Conservation (phyloP, 2,113 vertebrate genomes). For the Myanophis thanlyinensis region DNA sequence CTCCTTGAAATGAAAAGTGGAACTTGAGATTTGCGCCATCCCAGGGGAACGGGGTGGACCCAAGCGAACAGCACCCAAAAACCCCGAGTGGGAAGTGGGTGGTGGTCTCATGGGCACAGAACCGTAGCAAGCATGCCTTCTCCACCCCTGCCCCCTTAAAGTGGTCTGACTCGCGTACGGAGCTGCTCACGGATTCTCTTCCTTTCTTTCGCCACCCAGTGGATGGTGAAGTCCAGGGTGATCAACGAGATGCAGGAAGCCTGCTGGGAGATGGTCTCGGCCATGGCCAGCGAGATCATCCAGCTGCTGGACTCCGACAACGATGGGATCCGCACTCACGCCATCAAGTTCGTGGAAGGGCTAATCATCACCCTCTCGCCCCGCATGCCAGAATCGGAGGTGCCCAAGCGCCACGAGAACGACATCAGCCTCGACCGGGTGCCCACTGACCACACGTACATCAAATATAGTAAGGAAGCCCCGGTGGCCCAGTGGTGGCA, state of each 20-base stretch:
- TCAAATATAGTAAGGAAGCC: constrained; percentile 80
- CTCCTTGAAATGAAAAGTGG: background rate
- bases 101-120: background rate
- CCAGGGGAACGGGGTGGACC: background rate
- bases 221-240: constrained; percentile 83
- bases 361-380: constrained; percentile 88
- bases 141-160: no score
- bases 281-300: constrained; percentile 90
- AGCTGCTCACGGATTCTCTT: background rate
- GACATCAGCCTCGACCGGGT: constrained; percentile 92
- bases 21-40: background rate
- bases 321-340: constrained; percentile 90
- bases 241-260: constrained; percentile 88
- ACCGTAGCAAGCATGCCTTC: background rate
- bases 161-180: background rate
- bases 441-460: constrained; percentile 86
- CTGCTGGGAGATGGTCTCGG: constrained; percentile 90
- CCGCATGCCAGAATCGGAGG: constrained; percentile 81
- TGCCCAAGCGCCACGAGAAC: constrained; percentile 84
- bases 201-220: constrained; percentile 64
- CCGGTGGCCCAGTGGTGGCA: background rate
- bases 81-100: background rate
- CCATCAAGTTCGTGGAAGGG: constrained; percentile 94
- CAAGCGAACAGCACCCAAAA: background rate
- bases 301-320: constrained; percentile 90